Evolutionary conservation across 2,888 invertebrate species (phyloP).

Genomic region (Lamellibrachia satsuma): DNA sequence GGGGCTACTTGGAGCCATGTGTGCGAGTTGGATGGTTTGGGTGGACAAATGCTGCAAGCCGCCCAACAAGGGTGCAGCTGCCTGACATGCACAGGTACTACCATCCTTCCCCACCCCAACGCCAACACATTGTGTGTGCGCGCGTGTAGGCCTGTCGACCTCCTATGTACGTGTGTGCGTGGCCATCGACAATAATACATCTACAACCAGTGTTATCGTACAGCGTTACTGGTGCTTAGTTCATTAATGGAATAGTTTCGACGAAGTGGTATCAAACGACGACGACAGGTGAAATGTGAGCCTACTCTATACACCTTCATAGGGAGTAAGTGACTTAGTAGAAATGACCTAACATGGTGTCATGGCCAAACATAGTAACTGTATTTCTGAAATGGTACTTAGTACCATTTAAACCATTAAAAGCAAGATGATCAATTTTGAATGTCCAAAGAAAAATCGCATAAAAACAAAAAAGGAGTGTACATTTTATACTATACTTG

Average conservation of each 20-base stretch:
- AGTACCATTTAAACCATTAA: background rate
- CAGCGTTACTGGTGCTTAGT: no score
- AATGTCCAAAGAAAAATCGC: background rate
- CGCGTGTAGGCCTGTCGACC: background rate
- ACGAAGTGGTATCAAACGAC: background rate
- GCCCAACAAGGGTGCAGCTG: no score
- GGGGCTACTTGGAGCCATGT: no score
- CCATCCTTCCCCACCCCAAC: no score
- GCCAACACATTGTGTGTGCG: background rate
- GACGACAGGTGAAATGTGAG: background rate
- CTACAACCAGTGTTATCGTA: background rate
- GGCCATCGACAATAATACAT: background rate
- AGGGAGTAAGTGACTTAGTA: no score
- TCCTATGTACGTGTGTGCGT: background rate
- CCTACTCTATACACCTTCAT: no score
- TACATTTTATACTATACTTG: no score
- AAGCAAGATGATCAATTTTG: background rate
- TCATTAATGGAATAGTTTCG: background rate
- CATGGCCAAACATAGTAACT: no score
- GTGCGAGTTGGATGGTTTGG: no score
- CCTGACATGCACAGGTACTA: no score
- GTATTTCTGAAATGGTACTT: background rate
- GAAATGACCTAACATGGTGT: no score
- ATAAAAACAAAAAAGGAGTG: background rate
- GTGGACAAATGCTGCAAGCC: no score